These are phyloP conservation scores for Zaprionus nigranus DNA, from an alignment of 1,140 invertebrate genomes.

Conservation along the genomic window DNA sequence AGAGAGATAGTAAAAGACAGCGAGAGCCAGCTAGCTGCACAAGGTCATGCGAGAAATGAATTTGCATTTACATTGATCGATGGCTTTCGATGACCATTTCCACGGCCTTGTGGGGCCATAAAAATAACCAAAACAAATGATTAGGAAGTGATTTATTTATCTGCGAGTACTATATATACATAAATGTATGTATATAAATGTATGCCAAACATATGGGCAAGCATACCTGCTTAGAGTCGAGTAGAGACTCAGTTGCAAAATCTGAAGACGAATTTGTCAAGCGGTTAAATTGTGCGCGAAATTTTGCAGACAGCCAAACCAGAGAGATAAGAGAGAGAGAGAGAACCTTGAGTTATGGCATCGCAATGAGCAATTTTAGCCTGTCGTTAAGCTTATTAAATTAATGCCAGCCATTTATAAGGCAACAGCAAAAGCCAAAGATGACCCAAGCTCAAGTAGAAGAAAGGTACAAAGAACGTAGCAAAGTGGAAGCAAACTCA, in stretches of 20 bases:
- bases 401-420: conserved; percentile 2
- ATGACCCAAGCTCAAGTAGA: not conserved
- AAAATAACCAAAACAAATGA: conserved; percentile 60
- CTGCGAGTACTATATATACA: conserved; percentile 8
- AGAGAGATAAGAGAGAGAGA: not conserved
- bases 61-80: conserved; percentile 65
- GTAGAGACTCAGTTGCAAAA: conserved; percentile 13
- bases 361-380: not conserved
- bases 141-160: conserved; percentile 66
- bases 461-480: not conserved
- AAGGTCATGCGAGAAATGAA: conserved; percentile 53
- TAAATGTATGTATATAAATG: too few species aligned
- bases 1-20: too few species aligned
- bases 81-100: conserved; percentile 50
- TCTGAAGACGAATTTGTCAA: conserved; percentile 22
- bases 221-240: not conserved
- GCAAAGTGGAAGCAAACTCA: not conserved
- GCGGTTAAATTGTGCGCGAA: conserved; percentile 59
- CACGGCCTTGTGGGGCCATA: conserved; percentile 39
- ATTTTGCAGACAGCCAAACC: conserved; percentile 14
- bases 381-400: conserved; percentile 12
- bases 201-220: conserved; percentile 12
- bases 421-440: not conserved
- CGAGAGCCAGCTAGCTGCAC: conserved; percentile 38
- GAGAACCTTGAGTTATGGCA: conserved; percentile 1